Evolutionary conservation across 2,797 vertebrate species (phyloP), one percentile per base, ranked within the genome.

Genomic region (Meriones psammophilus): DNA sequence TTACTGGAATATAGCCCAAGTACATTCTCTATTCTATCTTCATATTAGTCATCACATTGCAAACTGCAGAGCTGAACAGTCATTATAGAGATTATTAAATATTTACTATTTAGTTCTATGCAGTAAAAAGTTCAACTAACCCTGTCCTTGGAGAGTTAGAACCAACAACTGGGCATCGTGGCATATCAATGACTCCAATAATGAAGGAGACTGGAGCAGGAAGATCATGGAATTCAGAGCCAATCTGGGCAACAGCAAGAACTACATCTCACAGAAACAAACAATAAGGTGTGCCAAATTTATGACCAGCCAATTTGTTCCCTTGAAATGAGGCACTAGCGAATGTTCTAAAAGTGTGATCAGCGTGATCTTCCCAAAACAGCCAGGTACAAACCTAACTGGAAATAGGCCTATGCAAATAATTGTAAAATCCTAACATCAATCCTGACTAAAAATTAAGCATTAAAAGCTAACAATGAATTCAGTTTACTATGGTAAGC

Each of bases 401-500:
- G 30, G 60, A 92, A 96, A 93, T 36, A 86, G 91, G 64, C 17
- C 54, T 73, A 69, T 94, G 58, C 78, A 83, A 36, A 95, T 73
- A 74, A 94, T 87, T 88, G 95, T 73, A 74, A 96, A 94, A 84
- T 69, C 54, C 80, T 0, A 7, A 18, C 87, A 80, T 17, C 71
- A 73, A 92, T 58, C 62, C 15, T 85, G 14, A 96, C 77, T 89
- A 80, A 94, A 95, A 95, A 81, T 46, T 88, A 91, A 84, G 81
- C 20, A 64, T 94, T 73, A 80, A 80, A 80, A 80, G 42, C 22
- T 39, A 89, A 94, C 20, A 50, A 30, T 93, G n/a, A 92, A 93
- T 77, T 93, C 46, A 78, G 33, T 78, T 94, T 78, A 83, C 91
- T 68, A 56, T 92, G 80, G 91, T 78, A 60, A 95, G 91, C 95